phyloP scores from a whole-genome alignment of 2,113 vertebrate genomes.

The Opisthocomus hoazin region DNA sequence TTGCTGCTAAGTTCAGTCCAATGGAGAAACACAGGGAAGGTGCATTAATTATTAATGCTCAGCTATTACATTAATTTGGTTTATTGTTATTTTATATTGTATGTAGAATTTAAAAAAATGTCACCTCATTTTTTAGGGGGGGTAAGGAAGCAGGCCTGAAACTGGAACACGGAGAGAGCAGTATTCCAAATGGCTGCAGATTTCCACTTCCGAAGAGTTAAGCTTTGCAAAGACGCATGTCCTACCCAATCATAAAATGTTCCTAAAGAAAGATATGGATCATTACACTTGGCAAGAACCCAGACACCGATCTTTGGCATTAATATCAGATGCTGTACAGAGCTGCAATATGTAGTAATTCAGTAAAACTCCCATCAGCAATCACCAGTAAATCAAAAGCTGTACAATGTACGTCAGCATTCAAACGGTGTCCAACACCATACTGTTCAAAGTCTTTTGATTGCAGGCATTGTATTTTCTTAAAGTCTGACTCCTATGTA shows the following conservation, averaged over 20 bases:
- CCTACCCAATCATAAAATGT: not conserved
- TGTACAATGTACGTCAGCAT: not conserved
- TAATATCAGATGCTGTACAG: not conserved
- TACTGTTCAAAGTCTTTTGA: not conserved
- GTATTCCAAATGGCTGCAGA: not conserved
- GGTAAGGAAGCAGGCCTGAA: not conserved
- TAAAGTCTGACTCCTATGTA: not conserved
- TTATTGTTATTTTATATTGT: not conserved
- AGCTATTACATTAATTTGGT: not conserved
- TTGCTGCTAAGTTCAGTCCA: not conserved
- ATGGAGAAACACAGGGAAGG: not conserved
- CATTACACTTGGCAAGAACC: not conserved
- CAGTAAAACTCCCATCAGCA: not conserved
- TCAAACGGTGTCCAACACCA: not conserved
- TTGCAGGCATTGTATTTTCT: not conserved
- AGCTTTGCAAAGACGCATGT: not conserved
- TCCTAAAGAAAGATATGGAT: not conserved
- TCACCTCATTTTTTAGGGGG: not conserved
- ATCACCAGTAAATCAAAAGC: not conserved
- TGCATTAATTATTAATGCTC: not conserved
- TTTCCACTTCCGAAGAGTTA: not conserved
- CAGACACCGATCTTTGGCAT: not conserved
- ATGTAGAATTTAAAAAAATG: not conserved
- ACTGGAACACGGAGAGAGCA: not conserved
- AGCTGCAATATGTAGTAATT: not conserved